phyloP scores from a whole-genome alignment of 2,888 invertebrate species.

The Bruchidius siliquastri region DNA sequence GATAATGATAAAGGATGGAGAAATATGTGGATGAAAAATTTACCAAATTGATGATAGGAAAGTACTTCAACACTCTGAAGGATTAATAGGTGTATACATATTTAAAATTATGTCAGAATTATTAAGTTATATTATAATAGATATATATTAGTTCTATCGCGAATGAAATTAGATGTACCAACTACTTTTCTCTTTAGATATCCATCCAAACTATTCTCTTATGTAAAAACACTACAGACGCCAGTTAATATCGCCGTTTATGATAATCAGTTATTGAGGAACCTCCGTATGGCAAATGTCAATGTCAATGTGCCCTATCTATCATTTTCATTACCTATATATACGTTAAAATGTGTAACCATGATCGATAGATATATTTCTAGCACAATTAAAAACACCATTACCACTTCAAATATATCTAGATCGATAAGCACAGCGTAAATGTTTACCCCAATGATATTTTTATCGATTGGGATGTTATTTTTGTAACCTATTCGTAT shows the following conservation, averaged over 20 bases:
- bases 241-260: background rate
- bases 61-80: no score
- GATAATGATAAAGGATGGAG: no score
- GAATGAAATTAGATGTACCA: no score
- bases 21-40: no score
- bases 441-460: background rate
- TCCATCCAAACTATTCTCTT: background rate
- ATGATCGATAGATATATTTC: background rate
- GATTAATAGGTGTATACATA: no score
- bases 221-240: background rate
- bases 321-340: background rate
- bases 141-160: no score
- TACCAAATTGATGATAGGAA: no score
- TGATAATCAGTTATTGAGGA: background rate
- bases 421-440: background rate
- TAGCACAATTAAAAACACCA: background rate
- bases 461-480: background rate
- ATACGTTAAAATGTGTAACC: background rate
- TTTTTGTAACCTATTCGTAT: background rate
- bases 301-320: background rate
- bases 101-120: no score
- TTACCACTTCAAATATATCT: background rate
- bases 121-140: no score
- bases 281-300: background rate
- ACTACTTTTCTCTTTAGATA: background rate